phyloP scores from a whole-genome alignment of 2,113 vertebrate species.

The Prochilodus magdalenae region DNA sequence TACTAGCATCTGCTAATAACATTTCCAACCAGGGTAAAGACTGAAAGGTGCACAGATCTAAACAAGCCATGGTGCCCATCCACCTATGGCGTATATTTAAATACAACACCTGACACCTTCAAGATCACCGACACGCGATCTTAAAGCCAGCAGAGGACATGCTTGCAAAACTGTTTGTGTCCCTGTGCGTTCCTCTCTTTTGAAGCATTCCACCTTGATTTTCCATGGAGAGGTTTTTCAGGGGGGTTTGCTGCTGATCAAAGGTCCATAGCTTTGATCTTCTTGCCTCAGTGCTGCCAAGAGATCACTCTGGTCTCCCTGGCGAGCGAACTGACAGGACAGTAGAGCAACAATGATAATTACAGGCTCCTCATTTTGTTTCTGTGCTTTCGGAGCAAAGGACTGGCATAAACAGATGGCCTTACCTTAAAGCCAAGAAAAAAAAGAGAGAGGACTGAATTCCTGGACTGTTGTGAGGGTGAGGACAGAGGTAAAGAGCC shows the following conservation, averaged over 20 bases:
- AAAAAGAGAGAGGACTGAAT: constrained; percentile 54
- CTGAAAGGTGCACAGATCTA: neutral
- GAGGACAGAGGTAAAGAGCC: constrained; percentile 55
- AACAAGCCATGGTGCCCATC: neutral
- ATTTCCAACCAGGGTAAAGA: neutral
- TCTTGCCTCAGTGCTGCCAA: constrained; percentile 70
- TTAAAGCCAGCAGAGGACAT: constrained; percentile 44
- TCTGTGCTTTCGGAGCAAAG: constrained; percentile 60
- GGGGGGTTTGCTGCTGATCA: constrained; percentile 73
- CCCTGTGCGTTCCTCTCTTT: constrained; percentile 61
- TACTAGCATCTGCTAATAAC: neutral
- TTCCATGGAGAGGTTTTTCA: constrained; percentile 64
- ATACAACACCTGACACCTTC: constrained; percentile 23
- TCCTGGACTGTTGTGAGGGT: constrained; percentile 67
- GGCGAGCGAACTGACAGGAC: constrained; percentile 78
- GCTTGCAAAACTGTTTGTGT: constrained; percentile 59
- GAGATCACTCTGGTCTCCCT: constrained; percentile 75
- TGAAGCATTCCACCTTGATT: constrained; percentile 76
- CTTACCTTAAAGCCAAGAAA: constrained; percentile 71
- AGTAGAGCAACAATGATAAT: constrained; percentile 80
- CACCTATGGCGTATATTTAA: neutral
- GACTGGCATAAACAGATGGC: constrained; percentile 71
- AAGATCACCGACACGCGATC: constrained; percentile 26
- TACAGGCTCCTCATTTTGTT: constrained; percentile 73
- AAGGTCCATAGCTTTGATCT: constrained; percentile 79